A percentile compares a stretch with the other conserved stretches of the same genome.
phyloP scores from a whole-genome alignment of 2,113 vertebrate species.

The Haemorhous mexicanus region DNA sequence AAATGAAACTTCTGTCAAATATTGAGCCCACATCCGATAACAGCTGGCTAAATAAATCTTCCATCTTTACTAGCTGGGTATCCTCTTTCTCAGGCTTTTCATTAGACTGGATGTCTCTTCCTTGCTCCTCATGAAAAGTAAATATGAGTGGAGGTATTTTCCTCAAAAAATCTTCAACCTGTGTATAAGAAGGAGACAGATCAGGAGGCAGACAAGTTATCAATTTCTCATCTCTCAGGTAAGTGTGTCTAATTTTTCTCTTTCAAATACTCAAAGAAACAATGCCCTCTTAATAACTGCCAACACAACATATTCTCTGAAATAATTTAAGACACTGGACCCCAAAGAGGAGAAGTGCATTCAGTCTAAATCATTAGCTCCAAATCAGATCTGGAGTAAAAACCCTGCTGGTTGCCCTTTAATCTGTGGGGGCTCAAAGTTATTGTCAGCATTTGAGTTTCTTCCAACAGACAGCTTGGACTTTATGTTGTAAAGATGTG shows the following conservation, averaged over 20 bases:
- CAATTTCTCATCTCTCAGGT: background rate
- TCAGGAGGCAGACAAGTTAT: background rate
- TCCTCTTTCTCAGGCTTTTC: conserved; percentile 65
- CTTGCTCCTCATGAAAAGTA: conserved; percentile 61
- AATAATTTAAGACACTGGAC: background rate
- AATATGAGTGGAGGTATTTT: conserved; percentile 77
- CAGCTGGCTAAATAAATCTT: conserved; percentile 78
- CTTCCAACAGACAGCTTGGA: background rate
- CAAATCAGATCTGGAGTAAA: background rate
- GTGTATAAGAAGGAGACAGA: background rate
- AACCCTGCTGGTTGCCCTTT: background rate
- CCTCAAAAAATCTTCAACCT: conserved; percentile 83
- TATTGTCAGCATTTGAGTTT: background rate
- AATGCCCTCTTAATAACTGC: background rate
- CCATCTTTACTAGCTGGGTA: conserved; percentile 72
- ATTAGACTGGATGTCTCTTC: conserved; percentile 51
- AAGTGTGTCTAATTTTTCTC: background rate
- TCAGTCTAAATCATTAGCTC: background rate
- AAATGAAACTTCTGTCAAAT: conserved; percentile 74
- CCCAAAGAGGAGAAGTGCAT: background rate
- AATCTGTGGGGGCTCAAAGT: background rate
- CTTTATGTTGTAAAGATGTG: background rate
- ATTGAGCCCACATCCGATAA: conserved; percentile 67
- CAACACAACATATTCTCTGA: background rate
- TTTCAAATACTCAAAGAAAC: background rate